Percentiles rank a stretch among this genome's conserved stretches.
These are phyloP conservation scores for Ophthalmolycus amberensis DNA, from an alignment of 2,113 vertebrate species.

Conservation along the genomic window DNA sequence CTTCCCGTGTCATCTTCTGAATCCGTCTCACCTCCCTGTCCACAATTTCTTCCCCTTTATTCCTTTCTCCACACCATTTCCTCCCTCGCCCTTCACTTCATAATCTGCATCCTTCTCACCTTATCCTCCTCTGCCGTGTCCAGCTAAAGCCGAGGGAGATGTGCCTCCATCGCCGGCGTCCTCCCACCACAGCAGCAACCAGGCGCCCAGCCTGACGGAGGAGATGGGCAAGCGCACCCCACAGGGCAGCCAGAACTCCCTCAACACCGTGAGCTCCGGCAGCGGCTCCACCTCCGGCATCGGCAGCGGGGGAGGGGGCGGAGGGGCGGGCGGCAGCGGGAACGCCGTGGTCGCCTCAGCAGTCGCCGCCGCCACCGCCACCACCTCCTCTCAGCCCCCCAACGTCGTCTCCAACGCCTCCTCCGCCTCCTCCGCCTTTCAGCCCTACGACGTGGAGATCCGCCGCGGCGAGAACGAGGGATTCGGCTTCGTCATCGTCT, in stretches of 20 bases:
- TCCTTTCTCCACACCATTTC: not conserved
- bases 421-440: slow-evolving; percentile 71
- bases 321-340: slow-evolving; percentile 82
- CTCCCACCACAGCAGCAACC: slow-evolving; percentile 97
- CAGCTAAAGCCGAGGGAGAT: slow-evolving; percentile 90
- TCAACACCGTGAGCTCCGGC: slow-evolving; percentile 97
- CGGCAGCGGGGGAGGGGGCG: slow-evolving; percentile 84
- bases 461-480: slow-evolving; percentile 95
- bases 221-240: slow-evolving; percentile 92
- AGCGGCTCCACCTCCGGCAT: slow-evolving; percentile 95
- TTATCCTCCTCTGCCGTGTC: slow-evolving; percentile 11
- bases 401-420: slow-evolving; percentile 4
- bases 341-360: slow-evolving; percentile 72
- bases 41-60: slow-evolving; percentile 11
- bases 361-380: slow-evolving; percentile 9
- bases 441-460: slow-evolving; percentile 98
- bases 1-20: not conserved
- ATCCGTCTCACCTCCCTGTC: slow-evolving; percentile 16
- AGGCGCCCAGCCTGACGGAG: slow-evolving; percentile 93
- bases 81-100: not conserved
- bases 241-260: slow-evolving; percentile 97
- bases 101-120: not conserved
- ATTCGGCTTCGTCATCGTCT: slow-evolving; percentile 98
- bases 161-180: slow-evolving; percentile 95
- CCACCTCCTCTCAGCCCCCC: slow-evolving; percentile 82